Conservation (phyloP, 2,888 invertebrate species). For the Bhutanitis thaidina region DNA sequence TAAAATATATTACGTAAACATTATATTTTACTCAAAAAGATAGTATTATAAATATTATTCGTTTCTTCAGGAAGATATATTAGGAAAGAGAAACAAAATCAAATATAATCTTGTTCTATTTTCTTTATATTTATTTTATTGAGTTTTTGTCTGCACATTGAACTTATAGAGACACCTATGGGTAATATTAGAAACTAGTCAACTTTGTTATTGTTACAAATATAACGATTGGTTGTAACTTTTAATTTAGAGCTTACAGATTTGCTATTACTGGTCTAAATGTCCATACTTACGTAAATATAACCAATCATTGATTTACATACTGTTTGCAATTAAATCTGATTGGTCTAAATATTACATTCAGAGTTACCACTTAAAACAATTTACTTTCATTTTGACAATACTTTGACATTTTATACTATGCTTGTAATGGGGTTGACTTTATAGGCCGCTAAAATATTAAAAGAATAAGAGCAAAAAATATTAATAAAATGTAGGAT, state of each 20-base stretch:
- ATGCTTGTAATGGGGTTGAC: constrained; percentile 46
- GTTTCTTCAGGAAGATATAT: constrained; percentile 34
- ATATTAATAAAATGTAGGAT: background rate
- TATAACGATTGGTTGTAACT: constrained; percentile 12
- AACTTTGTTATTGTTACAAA: constrained; percentile 17
- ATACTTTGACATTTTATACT: constrained; percentile 36
- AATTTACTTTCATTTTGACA: constrained; percentile 22
- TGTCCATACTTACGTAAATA: background rate
- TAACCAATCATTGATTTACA: constrained; percentile 18
- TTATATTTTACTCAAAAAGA: background rate
- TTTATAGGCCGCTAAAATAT: constrained; percentile 9
- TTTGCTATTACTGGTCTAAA: background rate
- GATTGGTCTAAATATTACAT: constrained; percentile 24
- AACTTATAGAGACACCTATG: constrained; percentile 55
- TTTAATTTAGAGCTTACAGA: background rate
- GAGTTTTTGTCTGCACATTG: constrained; percentile 50
- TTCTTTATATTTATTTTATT: constrained; percentile 39
- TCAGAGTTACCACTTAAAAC: constrained; percentile 22
- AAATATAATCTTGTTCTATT: constrained; percentile 32
- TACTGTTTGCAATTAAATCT: background rate
- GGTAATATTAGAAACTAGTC: constrained; percentile 1
- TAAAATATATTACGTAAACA: background rate
- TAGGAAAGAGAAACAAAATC: constrained; percentile 59
- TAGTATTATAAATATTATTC: constrained; percentile 15
- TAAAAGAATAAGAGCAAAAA: constrained; percentile 3